These are phyloP conservation scores for Elgaria multicarinata DNA, from an alignment of 2,113 vertebrate species.

Conservation along the genomic window DNA sequence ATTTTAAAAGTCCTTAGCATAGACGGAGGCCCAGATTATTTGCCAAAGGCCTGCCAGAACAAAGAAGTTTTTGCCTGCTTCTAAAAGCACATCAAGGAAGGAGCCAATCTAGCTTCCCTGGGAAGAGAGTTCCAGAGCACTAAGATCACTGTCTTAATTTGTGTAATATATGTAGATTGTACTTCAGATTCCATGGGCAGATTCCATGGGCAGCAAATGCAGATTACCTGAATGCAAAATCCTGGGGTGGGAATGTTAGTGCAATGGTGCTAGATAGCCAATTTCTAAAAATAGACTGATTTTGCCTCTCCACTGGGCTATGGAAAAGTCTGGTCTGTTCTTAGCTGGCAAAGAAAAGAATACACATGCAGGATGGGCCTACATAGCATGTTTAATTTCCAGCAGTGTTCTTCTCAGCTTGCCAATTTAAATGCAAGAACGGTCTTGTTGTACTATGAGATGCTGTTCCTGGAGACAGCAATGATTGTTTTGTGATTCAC, in stretches of 20 bases:
- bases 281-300: background rate
- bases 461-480: conserved; percentile 54
- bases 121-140: too few species aligned
- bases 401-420: background rate
- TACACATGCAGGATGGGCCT: background rate
- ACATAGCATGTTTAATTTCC: conserved; percentile 18
- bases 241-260: background rate
- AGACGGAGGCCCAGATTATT: too few species aligned
- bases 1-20: too few species aligned
- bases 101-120: too few species aligned
- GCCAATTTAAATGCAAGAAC: conserved; percentile 27
- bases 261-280: background rate
- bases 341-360: conserved; percentile 9
- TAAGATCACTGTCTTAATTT: background rate
- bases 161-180: background rate
- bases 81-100: too few species aligned
- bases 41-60: too few species aligned
- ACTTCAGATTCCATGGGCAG: background rate
- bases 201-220: background rate
- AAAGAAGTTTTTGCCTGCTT: too few species aligned
- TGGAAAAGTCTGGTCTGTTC: background rate
- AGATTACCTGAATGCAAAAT: background rate
- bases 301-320: background rate
- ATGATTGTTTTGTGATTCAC: conserved; percentile 59
- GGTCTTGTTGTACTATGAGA: conserved; percentile 29